Evolutionary conservation across 2,113 vertebrate species (phyloP).

Genomic region (Hepsetus odoe): DNA sequence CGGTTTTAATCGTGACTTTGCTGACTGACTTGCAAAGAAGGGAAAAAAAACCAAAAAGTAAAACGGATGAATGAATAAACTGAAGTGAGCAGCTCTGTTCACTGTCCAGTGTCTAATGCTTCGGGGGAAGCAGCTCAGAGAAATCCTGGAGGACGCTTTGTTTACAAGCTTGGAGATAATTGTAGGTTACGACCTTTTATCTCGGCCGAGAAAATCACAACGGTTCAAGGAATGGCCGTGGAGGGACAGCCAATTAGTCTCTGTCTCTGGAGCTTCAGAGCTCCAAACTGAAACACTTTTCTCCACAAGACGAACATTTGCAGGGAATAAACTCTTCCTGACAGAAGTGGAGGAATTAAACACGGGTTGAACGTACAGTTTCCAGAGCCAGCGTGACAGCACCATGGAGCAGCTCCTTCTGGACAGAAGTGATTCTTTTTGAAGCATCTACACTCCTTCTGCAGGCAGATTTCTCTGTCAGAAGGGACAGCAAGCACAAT

Average conservation of each 20-base stretch:
- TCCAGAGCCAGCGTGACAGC: too few species aligned
- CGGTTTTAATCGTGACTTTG: too few species aligned
- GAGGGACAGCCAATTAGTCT: conserved; percentile 61
- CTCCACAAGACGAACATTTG: neutral
- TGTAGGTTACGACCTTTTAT: conserved; percentile 55
- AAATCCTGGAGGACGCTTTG: conserved; percentile 47
- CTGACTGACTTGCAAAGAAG: too few species aligned
- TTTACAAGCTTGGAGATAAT: conserved; percentile 69
- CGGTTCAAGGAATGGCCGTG: conserved; percentile 51
- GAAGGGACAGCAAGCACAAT: too few species aligned
- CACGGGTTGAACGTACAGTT: too few species aligned
- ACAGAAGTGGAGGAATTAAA: neutral
- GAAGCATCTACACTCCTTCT: too few species aligned
- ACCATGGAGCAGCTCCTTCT: too few species aligned
- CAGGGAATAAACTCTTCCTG: neutral
- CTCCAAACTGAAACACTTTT: neutral
- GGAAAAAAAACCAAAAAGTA: too few species aligned
- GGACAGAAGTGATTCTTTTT: too few species aligned
- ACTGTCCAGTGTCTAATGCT: neutral
- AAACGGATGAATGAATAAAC: neutral
- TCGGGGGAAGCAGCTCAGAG: neutral
- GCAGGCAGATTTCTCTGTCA: too few species aligned
- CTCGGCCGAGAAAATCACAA: conserved; percentile 60
- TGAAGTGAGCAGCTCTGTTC: neutral
- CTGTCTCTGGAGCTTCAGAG: neutral